A percentile compares a stretch with the other conserved stretches of the same genome.
Evolutionary conservation across 2,797 vertebrate genomes (phyloP).

Genomic region (Tiaroga cobitis): DNA sequence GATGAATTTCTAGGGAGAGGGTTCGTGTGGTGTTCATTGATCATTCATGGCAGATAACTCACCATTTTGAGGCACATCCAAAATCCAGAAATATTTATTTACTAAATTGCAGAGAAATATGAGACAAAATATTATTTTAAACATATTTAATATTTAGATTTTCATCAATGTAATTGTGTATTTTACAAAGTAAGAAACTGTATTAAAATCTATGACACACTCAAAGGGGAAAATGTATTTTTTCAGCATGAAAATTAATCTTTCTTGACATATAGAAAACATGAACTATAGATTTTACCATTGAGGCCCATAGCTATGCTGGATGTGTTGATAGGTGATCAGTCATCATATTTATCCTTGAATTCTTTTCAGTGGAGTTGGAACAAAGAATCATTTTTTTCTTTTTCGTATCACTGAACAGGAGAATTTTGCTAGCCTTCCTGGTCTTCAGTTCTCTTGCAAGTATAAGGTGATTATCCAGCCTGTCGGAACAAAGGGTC

Average conservation of each 20-base stretch:
- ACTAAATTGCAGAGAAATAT: conserved; percentile 6
- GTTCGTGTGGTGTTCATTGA: conserved; percentile 41
- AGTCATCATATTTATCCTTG: conserved; percentile 39
- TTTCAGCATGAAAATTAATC: conserved; percentile 32
- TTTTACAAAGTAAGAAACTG: neutral
- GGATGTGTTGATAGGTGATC: conserved; percentile 32
- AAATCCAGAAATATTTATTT: conserved; percentile 16
- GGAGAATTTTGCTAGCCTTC: conserved; percentile 87
- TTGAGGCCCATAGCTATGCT: conserved; percentile 6
- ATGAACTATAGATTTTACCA: conserved; percentile 29
- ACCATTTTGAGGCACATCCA: conserved; percentile 23
- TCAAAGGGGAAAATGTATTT: conserved; percentile 7
- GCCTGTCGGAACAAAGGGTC: conserved; percentile 75
- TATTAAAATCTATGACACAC: conserved; percentile 12
- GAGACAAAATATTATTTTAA: neutral
- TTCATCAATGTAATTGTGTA: neutral
- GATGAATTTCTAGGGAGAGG: conserved; percentile 30
- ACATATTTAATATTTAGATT: neutral
- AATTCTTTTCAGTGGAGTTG: conserved; percentile 27
- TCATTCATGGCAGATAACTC: conserved; percentile 40
- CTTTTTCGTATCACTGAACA: conserved; percentile 58
- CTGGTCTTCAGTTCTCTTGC: conserved; percentile 86
- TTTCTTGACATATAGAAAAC: conserved; percentile 48
- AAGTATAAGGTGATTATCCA: conserved; percentile 90
- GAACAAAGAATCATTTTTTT: neutral